phyloP scores from a whole-genome alignment of 1,140 invertebrate genomes.

The Aphelenchoides avenae region DNA sequence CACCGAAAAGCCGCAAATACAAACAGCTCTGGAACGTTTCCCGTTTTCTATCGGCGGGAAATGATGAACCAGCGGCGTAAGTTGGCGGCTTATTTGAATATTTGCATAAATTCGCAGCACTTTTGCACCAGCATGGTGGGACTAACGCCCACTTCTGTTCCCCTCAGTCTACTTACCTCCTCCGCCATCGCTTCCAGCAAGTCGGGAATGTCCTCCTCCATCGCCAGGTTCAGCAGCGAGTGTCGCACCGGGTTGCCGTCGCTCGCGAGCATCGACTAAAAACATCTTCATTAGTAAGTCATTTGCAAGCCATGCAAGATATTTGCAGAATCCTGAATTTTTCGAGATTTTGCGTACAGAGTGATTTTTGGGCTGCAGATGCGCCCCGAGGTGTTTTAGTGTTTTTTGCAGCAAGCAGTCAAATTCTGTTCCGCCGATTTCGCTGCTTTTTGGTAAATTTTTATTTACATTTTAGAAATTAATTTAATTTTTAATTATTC shows the following conservation, averaged over 20 bases:
- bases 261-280: conserved; percentile 31
- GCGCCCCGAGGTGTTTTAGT: conserved; percentile 1
- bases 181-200: conserved; percentile 37
- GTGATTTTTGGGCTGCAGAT: neutral
- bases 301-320: conserved; percentile 8
- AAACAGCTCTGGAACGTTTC: too few relatives aligned
- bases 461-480: conserved; percentile 3
- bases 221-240: conserved; percentile 29
- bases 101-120: too few relatives aligned
- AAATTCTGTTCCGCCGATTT: neutral
- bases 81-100: too few relatives aligned
- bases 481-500: too few relatives aligned
- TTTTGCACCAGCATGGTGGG: too few relatives aligned
- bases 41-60: too few relatives aligned
- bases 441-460: neutral
- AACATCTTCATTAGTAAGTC: neutral
- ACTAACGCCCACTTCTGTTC: too few relatives aligned
- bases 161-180: conserved; percentile 25
- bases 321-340: neutral
- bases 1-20: too few relatives aligned
- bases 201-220: conserved; percentile 36
- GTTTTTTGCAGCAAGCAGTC: neutral
- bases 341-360: neutral
- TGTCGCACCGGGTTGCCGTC: conserved; percentile 29
- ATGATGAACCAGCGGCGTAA: too few relatives aligned